These are phyloP conservation scores for Mythimna vitellina DNA, from an alignment of 2,888 invertebrate genomes.

Conservation along the genomic window DNA sequence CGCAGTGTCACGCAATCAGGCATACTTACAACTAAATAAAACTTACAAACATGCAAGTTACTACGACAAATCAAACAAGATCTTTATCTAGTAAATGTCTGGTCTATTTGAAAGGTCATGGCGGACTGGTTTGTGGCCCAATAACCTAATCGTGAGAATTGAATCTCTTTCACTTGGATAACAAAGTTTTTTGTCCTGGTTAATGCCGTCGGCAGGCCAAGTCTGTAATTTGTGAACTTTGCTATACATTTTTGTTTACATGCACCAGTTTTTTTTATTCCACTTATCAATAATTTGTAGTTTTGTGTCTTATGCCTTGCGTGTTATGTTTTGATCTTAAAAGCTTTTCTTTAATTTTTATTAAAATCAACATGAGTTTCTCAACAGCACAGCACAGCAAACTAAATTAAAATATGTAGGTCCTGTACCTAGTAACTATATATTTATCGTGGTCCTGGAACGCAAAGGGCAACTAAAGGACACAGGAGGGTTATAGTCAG, in stretches of 20 bases:
- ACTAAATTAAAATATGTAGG: no score
- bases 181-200: slow-evolving; percentile 27
- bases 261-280: neutral
- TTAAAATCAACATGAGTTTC: no score
- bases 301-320: neutral
- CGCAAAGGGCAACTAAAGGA: no score
- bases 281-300: neutral
- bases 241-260: slow-evolving; percentile 16
- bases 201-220: neutral
- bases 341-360: no score
- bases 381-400: no score
- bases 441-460: no score
- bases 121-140: slow-evolving; percentile 22
- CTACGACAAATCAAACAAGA: slow-evolving; percentile 27
- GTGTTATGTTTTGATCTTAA: neutral
- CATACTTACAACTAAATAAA: slow-evolving; percentile 38
- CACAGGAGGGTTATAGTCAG: no score
- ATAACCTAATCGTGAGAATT: slow-evolving; percentile 40
- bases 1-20: slow-evolving; percentile 71
- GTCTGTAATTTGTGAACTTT: slow-evolving; percentile 22
- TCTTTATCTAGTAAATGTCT: slow-evolving; percentile 13
- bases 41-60: slow-evolving; percentile 42
- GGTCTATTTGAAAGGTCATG: slow-evolving; percentile 17
- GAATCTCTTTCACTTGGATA: slow-evolving; percentile 31
- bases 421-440: no score